phyloP scores from a whole-genome alignment of 2,113 vertebrate species.

The Varanus komodoensis region DNA sequence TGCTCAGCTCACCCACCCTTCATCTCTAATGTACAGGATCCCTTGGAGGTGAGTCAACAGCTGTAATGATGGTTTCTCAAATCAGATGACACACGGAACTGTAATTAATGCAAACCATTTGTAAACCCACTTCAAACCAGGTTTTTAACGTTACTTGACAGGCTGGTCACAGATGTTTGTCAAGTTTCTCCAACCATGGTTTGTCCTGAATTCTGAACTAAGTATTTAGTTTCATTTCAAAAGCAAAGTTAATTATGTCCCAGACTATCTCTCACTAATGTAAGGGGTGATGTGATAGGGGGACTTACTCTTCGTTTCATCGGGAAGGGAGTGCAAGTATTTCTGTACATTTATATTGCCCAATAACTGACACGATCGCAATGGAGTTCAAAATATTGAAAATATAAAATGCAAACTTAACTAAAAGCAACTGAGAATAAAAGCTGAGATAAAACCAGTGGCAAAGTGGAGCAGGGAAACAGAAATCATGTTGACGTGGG shows the following conservation, averaged over 20 bases:
- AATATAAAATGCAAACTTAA: too few relatives aligned
- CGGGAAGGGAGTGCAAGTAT: too few relatives aligned
- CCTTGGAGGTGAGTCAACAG: neutral
- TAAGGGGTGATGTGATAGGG: neutral
- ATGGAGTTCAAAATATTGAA: too few relatives aligned
- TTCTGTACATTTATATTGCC: too few relatives aligned
- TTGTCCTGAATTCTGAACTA: neutral
- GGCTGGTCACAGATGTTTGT: neutral
- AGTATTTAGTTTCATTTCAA: neutral
- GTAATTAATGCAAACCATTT: too few relatives aligned
- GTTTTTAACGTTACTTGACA: neutral
- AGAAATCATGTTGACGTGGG: too few relatives aligned
- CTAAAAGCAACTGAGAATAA: too few relatives aligned
- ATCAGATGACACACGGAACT: neutral
- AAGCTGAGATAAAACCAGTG: too few relatives aligned
- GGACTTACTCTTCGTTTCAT: neutral
- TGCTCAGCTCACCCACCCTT: neutral
- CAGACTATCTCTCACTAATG: neutral
- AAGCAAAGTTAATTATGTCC: neutral
- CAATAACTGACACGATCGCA: too few relatives aligned
- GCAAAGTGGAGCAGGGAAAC: too few relatives aligned
- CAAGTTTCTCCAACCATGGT: neutral
- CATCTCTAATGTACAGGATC: neutral
- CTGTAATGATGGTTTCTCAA: neutral
- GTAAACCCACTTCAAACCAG: neutral